These are phyloP conservation scores for Bettongia penicillata DNA, from an alignment of 2,113 vertebrate genomes.

Conservation along the genomic window DNA sequence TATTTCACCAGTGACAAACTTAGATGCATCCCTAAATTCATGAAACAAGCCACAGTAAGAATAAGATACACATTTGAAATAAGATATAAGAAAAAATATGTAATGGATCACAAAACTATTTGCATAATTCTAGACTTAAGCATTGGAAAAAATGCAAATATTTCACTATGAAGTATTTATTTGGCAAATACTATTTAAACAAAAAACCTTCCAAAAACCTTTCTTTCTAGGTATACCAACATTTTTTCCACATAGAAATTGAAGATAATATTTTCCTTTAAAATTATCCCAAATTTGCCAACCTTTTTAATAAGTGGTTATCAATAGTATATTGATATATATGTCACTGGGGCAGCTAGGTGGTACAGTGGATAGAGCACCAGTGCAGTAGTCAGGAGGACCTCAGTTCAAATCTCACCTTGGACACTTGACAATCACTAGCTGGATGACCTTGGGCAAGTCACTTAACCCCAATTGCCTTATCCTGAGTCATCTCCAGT, in stretches of 20 bases:
- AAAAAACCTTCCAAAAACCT: background rate
- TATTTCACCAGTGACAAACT: background rate
- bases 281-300: background rate
- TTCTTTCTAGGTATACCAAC: background rate
- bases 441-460: too few relatives aligned
- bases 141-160: background rate
- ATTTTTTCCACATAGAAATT: background rate
- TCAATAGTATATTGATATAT: background rate
- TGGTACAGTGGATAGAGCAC: too few relatives aligned
- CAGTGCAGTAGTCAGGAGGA: too few relatives aligned
- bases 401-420: too few relatives aligned
- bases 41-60: background rate
- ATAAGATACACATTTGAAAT: background rate
- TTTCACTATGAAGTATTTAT: background rate
- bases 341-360: too few relatives aligned
- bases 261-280: background rate
- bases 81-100: background rate
- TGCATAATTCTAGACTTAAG: background rate
- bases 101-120: background rate
- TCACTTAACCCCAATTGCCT: too few relatives aligned
- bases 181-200: background rate
- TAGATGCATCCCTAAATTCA: background rate
- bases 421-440: too few relatives aligned
- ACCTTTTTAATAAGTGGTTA: background rate
- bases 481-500: too few relatives aligned